Conservation (phyloP, 2,797 vertebrate species). For the Phoeniculus purpureus region DNA sequence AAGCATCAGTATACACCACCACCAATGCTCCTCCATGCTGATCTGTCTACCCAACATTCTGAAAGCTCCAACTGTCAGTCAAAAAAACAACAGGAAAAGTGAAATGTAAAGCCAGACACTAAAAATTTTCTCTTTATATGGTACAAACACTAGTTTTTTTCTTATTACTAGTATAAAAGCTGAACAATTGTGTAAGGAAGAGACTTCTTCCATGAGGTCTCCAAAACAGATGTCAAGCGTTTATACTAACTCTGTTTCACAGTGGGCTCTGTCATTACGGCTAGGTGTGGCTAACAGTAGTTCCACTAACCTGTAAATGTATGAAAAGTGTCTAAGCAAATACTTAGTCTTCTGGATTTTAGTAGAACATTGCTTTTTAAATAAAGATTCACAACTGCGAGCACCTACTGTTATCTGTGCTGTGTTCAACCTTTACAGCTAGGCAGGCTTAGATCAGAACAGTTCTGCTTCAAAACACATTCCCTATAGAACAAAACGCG, state of each 20-base stretch:
- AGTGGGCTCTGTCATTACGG: neutral
- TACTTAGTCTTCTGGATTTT: neutral
- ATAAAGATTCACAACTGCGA: constrained; percentile 39
- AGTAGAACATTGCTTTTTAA: neutral
- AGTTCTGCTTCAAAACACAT: neutral
- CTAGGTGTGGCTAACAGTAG: neutral
- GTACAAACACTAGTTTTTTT: neutral
- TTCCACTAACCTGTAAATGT: neutral
- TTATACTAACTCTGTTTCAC: neutral
- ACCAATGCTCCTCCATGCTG: neutral
- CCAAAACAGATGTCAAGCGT: neutral
- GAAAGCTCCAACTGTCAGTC: neutral
- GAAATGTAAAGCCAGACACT: neutral
- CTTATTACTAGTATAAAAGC: neutral
- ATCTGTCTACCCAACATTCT: neutral
- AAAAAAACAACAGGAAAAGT: neutral
- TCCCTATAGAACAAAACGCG: neutral
- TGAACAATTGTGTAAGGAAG: neutral
- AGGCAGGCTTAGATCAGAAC: neutral
- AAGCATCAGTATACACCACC: constrained; percentile 18
- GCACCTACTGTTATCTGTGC: neutral
- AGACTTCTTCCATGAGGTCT: neutral
- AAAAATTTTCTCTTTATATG: neutral
- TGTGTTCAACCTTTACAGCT: neutral
- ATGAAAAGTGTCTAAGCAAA: neutral